Percentiles rank a stretch among this genome's conserved stretches.
Conservation (phyloP, 1,140 invertebrate genomes). For the Mactra quadrangularis region DNA sequence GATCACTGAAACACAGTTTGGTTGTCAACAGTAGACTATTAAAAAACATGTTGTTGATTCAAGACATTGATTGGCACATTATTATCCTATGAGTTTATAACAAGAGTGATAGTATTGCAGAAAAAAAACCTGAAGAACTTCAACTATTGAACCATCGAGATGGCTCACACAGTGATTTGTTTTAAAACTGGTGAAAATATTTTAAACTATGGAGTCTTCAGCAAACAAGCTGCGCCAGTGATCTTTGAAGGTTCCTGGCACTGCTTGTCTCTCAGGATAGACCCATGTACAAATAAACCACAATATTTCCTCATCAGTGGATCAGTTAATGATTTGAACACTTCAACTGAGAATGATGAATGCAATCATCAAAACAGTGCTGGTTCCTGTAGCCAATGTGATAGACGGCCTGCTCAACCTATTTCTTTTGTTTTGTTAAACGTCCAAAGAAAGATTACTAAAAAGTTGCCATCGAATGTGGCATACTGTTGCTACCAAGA, state of each 20-base stretch:
- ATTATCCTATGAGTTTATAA: no score
- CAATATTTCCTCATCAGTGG: constrained; percentile 28
- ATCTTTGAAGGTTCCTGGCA: constrained; percentile 48
- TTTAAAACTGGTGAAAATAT: constrained; percentile 50
- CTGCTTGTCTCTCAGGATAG: constrained; percentile 49
- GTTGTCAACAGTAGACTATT: no score
- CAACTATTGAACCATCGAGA: no score
- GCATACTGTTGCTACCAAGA: constrained; percentile 36
- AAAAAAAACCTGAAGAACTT: no score
- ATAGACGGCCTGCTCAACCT: neutral
- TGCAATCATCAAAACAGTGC: neutral
- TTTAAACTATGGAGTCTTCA: constrained; percentile 53
- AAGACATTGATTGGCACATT: no score
- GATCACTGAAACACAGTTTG: no score
- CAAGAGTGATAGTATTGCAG: no score
- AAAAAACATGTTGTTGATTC: no score
- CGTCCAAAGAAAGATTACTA: neutral
- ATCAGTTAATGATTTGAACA: neutral
- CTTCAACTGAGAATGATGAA: neutral
- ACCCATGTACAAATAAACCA: constrained; percentile 42
- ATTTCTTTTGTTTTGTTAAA: constrained; percentile 25
- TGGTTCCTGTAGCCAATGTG: neutral
- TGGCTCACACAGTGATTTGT: constrained; percentile 64
- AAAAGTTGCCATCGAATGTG: constrained; percentile 29
- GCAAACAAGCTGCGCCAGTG: constrained; percentile 54